Conservation (phyloP, 2,113 vertebrate genomes). For the Lycaon pictus region DNA sequence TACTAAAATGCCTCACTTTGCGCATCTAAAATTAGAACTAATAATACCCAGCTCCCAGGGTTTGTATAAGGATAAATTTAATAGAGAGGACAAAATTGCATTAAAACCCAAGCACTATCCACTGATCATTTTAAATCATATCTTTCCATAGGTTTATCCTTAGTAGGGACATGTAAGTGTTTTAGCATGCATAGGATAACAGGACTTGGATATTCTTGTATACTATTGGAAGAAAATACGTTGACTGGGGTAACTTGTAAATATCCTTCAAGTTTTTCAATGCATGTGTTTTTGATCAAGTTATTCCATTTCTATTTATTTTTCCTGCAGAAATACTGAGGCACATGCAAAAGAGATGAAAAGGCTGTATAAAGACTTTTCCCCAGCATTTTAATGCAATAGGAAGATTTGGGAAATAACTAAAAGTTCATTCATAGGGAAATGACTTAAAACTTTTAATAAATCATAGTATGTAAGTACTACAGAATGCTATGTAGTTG, state of each 20-base stretch:
- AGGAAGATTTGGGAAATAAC: not conserved
- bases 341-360: not conserved
- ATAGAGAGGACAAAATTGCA: not conserved
- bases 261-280: not conserved
- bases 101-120: not conserved
- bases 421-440: slow-evolving; percentile 28
- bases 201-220: not conserved
- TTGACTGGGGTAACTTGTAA: not conserved
- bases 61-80: slow-evolving; percentile 3
- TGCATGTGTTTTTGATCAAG: slow-evolving; percentile 9
- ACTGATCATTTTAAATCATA: slow-evolving; percentile 30
- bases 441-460: not conserved
- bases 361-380: not conserved
- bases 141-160: not conserved
- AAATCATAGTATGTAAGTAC: not conserved
- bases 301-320: not conserved
- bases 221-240: not conserved
- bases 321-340: slow-evolving; percentile 32
- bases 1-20: slow-evolving; percentile 54
- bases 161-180: slow-evolving; percentile 21
- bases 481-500: not conserved
- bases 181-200: slow-evolving; percentile 14
- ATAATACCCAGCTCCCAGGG: not conserved
- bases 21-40: slow-evolving; percentile 38
- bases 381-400: not conserved